These are phyloP conservation scores for Eristalis intricaria DNA, from an alignment of 2,888 invertebrate genomes.

Conservation along the genomic window DNA sequence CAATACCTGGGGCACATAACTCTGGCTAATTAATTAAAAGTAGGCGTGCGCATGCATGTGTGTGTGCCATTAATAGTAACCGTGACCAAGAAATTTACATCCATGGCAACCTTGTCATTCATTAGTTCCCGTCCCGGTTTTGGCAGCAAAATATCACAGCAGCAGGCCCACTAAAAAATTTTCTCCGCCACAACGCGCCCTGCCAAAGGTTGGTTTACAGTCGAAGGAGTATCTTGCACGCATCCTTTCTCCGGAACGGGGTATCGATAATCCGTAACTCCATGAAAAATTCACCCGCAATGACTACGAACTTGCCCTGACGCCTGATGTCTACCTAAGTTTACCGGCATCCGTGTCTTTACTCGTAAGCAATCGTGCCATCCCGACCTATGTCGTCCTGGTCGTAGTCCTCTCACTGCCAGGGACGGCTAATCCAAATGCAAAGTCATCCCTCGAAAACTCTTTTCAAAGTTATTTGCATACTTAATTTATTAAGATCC, in stretches of 20 bases:
- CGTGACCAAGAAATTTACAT: constrained; percentile 36
- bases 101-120: constrained; percentile 20
- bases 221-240: not conserved
- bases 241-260: not conserved
- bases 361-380: constrained; percentile 9
- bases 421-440: constrained; percentile 59
- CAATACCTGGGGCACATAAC: constrained; percentile 40
- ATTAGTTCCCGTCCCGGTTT: not conserved
- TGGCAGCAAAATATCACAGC: not conserved
- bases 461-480: constrained; percentile 70
- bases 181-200: not conserved
- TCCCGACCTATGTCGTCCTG: not conserved
- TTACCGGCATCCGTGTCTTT: constrained; percentile 34
- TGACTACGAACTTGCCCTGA: constrained; percentile 37
- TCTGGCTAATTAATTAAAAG: constrained; percentile 58
- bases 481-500: constrained; percentile 72
- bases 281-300: constrained; percentile 49
- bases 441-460: constrained; percentile 62
- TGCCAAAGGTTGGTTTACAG: not conserved
- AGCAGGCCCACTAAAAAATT: not conserved
- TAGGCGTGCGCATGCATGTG: constrained; percentile 51
- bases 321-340: constrained; percentile 37
- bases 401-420: not conserved
- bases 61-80: constrained; percentile 13
- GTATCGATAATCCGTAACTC: constrained; percentile 25